These are phyloP conservation scores for Pseudococcus viburni DNA, from an alignment of 2,888 invertebrate genomes.

Conservation along the genomic window DNA sequence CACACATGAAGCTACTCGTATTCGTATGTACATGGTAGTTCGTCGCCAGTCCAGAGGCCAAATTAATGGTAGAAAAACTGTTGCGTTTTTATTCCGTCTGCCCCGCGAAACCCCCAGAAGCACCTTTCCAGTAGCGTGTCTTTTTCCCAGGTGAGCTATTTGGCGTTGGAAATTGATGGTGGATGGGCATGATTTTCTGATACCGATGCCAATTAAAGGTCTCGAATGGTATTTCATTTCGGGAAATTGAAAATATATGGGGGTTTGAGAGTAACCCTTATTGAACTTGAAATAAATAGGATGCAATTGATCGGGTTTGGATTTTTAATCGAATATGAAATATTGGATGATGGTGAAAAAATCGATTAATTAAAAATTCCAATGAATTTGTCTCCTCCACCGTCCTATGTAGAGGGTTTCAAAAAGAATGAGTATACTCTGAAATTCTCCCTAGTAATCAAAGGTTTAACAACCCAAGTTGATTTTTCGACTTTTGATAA, in stretches of 20 bases:
- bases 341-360: no score
- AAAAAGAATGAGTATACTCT: no score
- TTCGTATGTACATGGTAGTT: background rate
- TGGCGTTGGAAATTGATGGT: background rate
- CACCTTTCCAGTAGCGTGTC: background rate
- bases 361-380: no score
- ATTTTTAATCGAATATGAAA: no score
- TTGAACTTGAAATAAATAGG: background rate
- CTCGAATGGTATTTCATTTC: background rate
- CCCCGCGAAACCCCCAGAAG: background rate
- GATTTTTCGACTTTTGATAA: no score
- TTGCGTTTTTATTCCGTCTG: background rate
- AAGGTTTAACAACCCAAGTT: no score
- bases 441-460: no score
- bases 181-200: background rate
- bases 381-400: no score
- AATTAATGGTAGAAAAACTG: slow-evolving; percentile 34
- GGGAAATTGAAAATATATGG: background rate
- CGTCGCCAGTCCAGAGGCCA: background rate
- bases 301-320: background rate
- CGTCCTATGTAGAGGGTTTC: no score
- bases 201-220: background rate
- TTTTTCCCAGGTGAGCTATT: slow-evolving; percentile 30
- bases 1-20: slow-evolving; percentile 21
- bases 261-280: background rate